phyloP scores from a whole-genome alignment of 2,113 vertebrate genomes.

The Myanophis thanlyinensis region DNA sequence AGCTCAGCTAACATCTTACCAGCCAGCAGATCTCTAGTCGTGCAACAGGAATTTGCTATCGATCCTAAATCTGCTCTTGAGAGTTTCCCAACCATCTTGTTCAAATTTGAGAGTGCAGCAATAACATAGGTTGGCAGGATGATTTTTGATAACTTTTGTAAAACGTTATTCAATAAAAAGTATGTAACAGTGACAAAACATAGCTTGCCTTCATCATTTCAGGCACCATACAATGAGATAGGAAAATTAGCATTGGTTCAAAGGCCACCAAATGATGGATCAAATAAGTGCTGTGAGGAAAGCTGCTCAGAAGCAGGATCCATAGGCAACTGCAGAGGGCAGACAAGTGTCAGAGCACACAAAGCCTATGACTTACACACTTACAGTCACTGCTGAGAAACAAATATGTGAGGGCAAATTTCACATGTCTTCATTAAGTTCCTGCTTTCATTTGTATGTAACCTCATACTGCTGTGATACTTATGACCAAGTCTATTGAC shows the following conservation, averaged over 20 bases:
- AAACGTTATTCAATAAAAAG: background rate
- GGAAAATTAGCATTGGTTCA: background rate
- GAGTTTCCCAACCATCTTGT: background rate
- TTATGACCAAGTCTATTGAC: background rate
- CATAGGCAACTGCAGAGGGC: background rate
- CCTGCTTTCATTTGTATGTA: background rate
- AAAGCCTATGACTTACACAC: background rate
- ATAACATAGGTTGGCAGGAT: background rate
- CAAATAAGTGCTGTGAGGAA: background rate
- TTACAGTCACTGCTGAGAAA: background rate
- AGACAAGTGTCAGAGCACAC: background rate
- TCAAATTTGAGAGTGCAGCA: background rate
- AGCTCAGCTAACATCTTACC: background rate
- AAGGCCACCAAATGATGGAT: background rate
- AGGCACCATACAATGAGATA: background rate
- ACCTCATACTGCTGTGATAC: background rate
- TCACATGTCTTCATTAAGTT: background rate
- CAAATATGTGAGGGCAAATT: background rate
- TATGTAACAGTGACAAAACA: background rate
- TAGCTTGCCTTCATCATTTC: background rate
- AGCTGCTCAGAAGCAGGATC: background rate
- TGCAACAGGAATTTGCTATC: background rate
- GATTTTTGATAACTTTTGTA: background rate
- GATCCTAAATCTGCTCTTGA: background rate
- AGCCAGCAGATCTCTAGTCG: background rate